A percentile compares a stretch with the other conserved stretches of the same genome.
These are phyloP conservation scores for Synchiropus splendidus DNA, from an alignment of 2,113 vertebrate species.

Conservation along the genomic window DNA sequence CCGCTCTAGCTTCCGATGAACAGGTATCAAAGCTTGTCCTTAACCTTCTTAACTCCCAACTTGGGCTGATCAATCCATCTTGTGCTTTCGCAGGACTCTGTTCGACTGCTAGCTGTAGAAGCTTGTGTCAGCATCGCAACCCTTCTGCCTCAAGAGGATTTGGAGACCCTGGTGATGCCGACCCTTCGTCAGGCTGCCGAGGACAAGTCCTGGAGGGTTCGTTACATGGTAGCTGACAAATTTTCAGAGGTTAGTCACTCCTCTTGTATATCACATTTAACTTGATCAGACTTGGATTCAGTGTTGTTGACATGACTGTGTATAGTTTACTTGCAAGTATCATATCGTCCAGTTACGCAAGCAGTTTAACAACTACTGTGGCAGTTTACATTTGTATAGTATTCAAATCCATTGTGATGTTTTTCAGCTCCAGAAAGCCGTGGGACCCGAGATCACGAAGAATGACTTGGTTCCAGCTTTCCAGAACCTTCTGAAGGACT, in stretches of 20 bases:
- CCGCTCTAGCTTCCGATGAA: slow-evolving; percentile 82
- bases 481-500: slow-evolving; percentile 85
- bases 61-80: no score
- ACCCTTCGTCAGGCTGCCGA: slow-evolving; percentile 78
- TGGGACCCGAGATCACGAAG: slow-evolving; percentile 83
- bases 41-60: background rate
- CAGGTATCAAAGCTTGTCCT: slow-evolving; percentile 60
- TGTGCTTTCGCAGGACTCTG: slow-evolving; percentile 66
- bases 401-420: background rate
- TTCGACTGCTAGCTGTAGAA: slow-evolving; percentile 79
- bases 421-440: slow-evolving; percentile 81
- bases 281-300: no score
- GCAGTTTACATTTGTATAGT: background rate
- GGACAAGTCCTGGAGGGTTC: slow-evolving; percentile 89
- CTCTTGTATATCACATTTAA: no score
- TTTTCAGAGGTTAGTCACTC: slow-evolving; percentile 75
- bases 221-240: slow-evolving; percentile 90
- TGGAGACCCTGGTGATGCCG: slow-evolving; percentile 82
- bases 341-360: no score
- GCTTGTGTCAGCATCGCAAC: slow-evolving; percentile 83
- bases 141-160: slow-evolving; percentile 76
- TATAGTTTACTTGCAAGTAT: no score
- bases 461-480: slow-evolving; percentile 84
- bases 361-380: no score
- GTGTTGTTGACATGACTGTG: no score